Conservation (phyloP, 1,140 invertebrate species). For the Drosophila oshimai region DNA sequence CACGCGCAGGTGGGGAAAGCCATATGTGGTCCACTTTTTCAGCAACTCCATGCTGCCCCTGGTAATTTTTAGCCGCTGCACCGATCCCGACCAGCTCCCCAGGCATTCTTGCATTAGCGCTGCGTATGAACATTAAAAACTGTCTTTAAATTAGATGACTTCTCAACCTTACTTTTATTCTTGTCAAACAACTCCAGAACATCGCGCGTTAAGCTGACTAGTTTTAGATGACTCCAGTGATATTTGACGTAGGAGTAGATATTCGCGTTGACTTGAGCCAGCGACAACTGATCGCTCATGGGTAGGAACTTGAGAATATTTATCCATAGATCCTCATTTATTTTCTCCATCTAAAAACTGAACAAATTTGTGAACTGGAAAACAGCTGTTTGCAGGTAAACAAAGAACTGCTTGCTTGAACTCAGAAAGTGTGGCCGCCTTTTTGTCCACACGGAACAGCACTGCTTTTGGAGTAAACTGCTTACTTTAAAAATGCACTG, state of each 20-base stretch:
- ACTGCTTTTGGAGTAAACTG: background rate
- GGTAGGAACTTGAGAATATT: conserved; percentile 27
- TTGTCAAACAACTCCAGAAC: conserved; percentile 1
- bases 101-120: conserved; percentile 20
- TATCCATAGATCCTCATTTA: conserved; percentile 43
- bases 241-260: conserved; percentile 8
- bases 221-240: conserved; percentile 18
- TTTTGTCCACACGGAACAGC: too few relatives aligned
- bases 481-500: background rate
- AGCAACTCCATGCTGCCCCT: background rate
- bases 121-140: too few relatives aligned
- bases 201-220: background rate
- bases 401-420: background rate
- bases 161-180: background rate
- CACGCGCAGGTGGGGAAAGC: conserved; percentile 26
- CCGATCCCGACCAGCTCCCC: conserved; percentile 9
- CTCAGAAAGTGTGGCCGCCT: background rate
- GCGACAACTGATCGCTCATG: conserved; percentile 26
- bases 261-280: background rate
- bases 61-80: conserved; percentile 16
- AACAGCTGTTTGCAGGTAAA: conserved; percentile 4
- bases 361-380: too few relatives aligned
- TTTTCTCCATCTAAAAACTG: background rate
- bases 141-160: too few relatives aligned
- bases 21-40: background rate